These are phyloP conservation scores for Passer montanus DNA, from an alignment of 2,113 vertebrate genomes.

Conservation along the genomic window DNA sequence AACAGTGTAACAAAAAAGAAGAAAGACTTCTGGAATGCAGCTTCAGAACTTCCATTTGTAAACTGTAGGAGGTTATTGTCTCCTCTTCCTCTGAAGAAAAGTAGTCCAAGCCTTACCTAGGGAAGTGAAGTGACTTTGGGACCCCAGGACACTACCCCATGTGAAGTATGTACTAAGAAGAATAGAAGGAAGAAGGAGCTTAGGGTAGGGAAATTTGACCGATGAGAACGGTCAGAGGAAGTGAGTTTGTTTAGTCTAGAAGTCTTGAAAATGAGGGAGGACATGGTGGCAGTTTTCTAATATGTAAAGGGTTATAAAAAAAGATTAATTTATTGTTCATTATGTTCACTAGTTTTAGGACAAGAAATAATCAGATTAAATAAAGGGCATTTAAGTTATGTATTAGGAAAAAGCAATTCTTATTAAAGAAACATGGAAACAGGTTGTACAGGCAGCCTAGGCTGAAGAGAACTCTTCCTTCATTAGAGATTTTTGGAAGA, in stretches of 20 bases:
- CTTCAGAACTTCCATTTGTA: not conserved
- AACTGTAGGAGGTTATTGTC: not conserved
- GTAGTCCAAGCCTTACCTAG: not conserved
- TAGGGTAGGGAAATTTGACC: not conserved
- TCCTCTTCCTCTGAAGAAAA: not conserved
- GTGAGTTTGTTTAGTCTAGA: conserved; percentile 20
- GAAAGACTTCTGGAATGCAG: not conserved
- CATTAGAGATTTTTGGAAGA: not conserved
- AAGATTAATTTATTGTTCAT: not conserved
- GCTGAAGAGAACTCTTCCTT: not conserved
- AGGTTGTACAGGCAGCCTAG: not conserved
- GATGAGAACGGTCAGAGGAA: not conserved
- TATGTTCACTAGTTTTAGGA: not conserved
- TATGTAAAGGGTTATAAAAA: not conserved
- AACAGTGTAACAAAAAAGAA: not conserved
- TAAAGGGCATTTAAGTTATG: rapidly evolving
- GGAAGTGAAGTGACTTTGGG: not conserved
- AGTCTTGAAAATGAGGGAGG: not conserved
- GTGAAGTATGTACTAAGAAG: not conserved
- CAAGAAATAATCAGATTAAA: not conserved
- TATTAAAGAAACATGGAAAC: not conserved
- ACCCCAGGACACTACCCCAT: not conserved
- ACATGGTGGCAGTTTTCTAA: not conserved
- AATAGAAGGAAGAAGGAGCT: conserved; percentile 3
- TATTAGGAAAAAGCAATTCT: not conserved